Base-by-base conservation (phyloP, 2,888 invertebrate genomes). In the Nomada flava region DNA sequence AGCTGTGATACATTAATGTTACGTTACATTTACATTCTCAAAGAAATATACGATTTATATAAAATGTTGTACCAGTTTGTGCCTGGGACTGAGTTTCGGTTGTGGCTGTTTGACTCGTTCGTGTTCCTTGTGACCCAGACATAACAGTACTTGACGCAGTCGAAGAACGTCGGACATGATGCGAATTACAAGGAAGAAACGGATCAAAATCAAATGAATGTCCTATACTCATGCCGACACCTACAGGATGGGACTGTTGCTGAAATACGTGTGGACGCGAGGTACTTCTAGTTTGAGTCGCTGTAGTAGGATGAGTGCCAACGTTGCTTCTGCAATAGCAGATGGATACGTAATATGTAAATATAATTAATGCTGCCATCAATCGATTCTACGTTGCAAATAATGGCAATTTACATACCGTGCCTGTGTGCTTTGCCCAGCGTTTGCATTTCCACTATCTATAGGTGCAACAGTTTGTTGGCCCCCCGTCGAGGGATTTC, bases 131-230 rank as follows among this genome's bases (percentile, higher is more conserved):
- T 2, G 91, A 90, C 2, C 90, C 82, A 11, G 91, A 77, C 2
- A 86, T 86, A 4, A 83, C 78, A 62, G 82, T 88, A 64, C 79
- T 90, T 0, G 89, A 75, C n/a, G 86, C 71, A 26, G 84, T 80
- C 29, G 88, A 79, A 4, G 84, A 67, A 64, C 90, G 94, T 0
- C 95, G 95, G 69, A 96, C 94, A 89, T 96, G 96, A 92, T 96
- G 96, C 53, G 96, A 96, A 91, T 96, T 96, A 91, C 97, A 97
- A 1, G 96, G 96, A 86, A 97, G 94, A 90, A 96, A 96, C 50
- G 95, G 96, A 93, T 96, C 96, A 84, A 96, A 95, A 74, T 95
- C 92, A 60, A 91, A 63, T 20, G 88, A 89, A 47, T 90, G 89
- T n/a, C 88, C 89, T 76, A 91, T 86, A 47, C 87, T 88, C 82